Percentiles rank a stretch among this genome's conserved stretches.
Evolutionary conservation across 2,797 vertebrate genomes (phyloP).

Genomic region (Knipowitschia caucasica): DNA sequence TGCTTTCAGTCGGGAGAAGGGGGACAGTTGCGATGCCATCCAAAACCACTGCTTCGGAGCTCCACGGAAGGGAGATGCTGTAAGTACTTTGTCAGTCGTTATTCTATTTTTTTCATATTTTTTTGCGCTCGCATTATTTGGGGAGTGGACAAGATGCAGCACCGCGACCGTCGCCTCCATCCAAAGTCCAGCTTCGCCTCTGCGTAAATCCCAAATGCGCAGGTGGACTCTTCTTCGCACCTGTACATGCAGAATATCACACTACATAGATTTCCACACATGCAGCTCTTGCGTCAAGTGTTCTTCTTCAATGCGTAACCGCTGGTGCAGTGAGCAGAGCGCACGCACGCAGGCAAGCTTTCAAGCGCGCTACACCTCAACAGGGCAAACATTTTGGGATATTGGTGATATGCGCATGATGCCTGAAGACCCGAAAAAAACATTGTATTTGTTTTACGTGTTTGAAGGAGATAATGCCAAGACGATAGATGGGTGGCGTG

Average conservation of each 20-base stretch:
- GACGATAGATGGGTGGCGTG: neutral
- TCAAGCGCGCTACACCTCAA: conserved; percentile 24
- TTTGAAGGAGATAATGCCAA: neutral
- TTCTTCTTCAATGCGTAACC: conserved; percentile 26
- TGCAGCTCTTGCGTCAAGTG: conserved; percentile 17
- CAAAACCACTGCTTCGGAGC: conserved; percentile 82
- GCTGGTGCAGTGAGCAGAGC: conserved; percentile 57
- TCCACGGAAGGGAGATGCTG: conserved; percentile 91
- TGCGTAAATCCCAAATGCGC: neutral
- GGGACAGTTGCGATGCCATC: conserved; percentile 88
- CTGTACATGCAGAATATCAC: too few relatives aligned
- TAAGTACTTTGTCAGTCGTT: conserved; percentile 77
- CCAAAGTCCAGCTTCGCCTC: conserved; percentile 49
- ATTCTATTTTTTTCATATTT: too few relatives aligned
- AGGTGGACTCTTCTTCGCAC: neutral
- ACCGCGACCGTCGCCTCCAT: conserved; percentile 39
- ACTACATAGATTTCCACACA: neutral
- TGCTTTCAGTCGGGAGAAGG: conserved; percentile 68
- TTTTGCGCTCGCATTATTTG: conserved; percentile 13
- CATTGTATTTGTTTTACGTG: neutral
- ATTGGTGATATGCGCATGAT: rapidly evolving
- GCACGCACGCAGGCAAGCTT: conserved; percentile 30
- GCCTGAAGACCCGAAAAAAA: neutral
- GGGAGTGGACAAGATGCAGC: conserved; percentile 12
- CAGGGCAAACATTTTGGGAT: neutral